Conservation (phyloP, 2,797 vertebrate species). For the Phoebastria nigripes region DNA sequence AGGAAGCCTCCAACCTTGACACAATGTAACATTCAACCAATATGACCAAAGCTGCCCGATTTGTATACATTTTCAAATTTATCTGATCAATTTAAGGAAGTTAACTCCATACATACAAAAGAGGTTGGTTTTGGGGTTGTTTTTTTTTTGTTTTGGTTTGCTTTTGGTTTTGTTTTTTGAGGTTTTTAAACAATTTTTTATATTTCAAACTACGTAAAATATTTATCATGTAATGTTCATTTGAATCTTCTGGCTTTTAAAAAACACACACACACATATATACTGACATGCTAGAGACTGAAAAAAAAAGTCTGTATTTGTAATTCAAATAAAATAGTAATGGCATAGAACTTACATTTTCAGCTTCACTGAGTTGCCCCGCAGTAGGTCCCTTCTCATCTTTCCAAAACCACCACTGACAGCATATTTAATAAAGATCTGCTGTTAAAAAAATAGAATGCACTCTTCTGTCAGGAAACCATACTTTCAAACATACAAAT, state of each 20-base stretch:
- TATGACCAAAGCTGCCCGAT: neutral
- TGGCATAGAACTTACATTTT: constrained; percentile 49
- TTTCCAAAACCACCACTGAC: neutral
- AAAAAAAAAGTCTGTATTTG: neutral
- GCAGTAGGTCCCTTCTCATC: neutral
- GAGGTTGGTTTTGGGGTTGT: neutral
- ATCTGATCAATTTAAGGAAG: neutral
- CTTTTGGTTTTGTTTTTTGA: neutral
- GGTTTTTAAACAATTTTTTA: neutral
- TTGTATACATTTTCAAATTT: neutral
- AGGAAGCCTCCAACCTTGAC: neutral
- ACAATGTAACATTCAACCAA: neutral
- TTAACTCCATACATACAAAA: neutral
- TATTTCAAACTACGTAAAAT: neutral
- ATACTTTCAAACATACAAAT: neutral
- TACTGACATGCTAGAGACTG: neutral
- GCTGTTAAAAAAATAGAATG: neutral
- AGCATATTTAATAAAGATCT: neutral
- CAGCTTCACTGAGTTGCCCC: neutral
- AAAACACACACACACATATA: neutral
- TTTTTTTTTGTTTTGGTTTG: neutral
- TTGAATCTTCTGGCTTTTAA: neutral
- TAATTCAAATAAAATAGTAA: neutral
- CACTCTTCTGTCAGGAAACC: constrained; percentile 51
- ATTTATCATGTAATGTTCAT: neutral